phyloP scores from a whole-genome alignment of 2,888 invertebrate genomes.

The Drosophila bunnanda region DNA sequence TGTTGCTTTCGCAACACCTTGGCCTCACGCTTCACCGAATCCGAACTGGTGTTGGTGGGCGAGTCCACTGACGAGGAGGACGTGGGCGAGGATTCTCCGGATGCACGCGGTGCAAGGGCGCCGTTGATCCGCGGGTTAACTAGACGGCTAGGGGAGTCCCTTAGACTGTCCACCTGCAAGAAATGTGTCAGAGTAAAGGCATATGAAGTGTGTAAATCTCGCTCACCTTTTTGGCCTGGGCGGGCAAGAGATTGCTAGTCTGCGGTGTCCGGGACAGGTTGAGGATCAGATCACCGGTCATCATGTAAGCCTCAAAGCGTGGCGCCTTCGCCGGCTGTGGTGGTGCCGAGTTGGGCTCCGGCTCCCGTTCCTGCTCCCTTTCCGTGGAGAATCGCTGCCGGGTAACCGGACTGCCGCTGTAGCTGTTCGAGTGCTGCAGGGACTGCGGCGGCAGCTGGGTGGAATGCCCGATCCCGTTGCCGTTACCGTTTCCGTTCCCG shows the following conservation, averaged over 20 bases:
- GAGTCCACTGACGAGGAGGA: conserved; percentile 85
- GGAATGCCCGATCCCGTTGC: conserved; percentile 44
- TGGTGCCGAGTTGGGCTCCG: conserved; percentile 82
- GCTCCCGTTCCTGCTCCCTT: conserved; percentile 55
- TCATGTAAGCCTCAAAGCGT: conserved; percentile 97
- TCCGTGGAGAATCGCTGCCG: conserved; percentile 58
- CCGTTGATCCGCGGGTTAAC: conserved; percentile 81
- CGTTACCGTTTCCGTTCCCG: conserved; percentile 68
- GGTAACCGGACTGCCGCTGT: conserved; percentile 74
- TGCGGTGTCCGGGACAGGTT: conserved; percentile 94
- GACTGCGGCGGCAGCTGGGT: conserved; percentile 41
- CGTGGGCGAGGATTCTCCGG: conserved; percentile 85
- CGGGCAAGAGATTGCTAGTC: conserved; percentile 87
- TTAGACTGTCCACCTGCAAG: conserved; percentile 83
- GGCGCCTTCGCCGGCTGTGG: conserved; percentile 83
- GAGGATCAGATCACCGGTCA: conserved; percentile 98
- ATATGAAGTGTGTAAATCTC: too few relatives aligned
- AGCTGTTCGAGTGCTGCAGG: conserved; percentile 77
- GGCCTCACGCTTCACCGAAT: conserved; percentile 79
- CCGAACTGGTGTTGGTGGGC: conserved; percentile 82
- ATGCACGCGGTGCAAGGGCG: conserved; percentile 84
- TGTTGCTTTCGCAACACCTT: conserved; percentile 67
- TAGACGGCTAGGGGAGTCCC: conserved; percentile 83
- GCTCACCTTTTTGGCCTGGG: conserved; percentile 84
- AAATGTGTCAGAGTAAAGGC: not conserved